Base-by-base conservation (phyloP, 2,888 invertebrate genomes). In the Lasioglossum morio region DNA sequence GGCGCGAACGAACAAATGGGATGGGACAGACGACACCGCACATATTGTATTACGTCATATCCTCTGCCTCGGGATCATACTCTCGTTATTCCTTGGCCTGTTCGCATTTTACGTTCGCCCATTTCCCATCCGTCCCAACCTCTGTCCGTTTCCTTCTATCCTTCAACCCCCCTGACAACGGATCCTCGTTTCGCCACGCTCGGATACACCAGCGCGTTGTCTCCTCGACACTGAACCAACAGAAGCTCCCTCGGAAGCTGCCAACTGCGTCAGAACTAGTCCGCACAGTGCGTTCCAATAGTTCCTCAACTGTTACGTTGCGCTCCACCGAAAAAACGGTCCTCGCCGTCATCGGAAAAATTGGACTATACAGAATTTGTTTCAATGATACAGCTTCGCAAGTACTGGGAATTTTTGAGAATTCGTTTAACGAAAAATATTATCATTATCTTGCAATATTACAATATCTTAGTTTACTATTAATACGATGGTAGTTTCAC, bases 21-120 rank as follows among this genome's bases (percentile, higher is more conserved):
- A 87, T 77, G 90, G 81, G 87, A 90, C 89, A 90, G 88, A 86
- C 89, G 92, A 90, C 92, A 91, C 89, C 86, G 85, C 87, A 88
- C 91, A 91, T 92, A 91, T 92, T 92, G 91, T 89, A 90, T 92
- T 88, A 91, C 86, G 86, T 90, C 87, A 87, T 89, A 84, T 85
- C 80, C 85, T 78, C 84, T 72, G 69, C 76, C 66, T 66, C 63
- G 79, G 76, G 81, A 87, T 82, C 85, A 72, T 69, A 73, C 83
- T 85, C 78, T 76, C 76, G 85, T 86, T 91, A 82, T 90, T 88
- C 85, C 84, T 84, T 79, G 69, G 77, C 76, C 76, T 34, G 77
- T 43, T 69, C 78, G 70, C 75, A 63, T 79, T 82, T 81, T 84
- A 74, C 81, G 70, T 69, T 73, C 76, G 53, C 73, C 57, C 40